phyloP scores from a whole-genome alignment of 2,113 vertebrate genomes.

The Vombatus ursinus region DNA sequence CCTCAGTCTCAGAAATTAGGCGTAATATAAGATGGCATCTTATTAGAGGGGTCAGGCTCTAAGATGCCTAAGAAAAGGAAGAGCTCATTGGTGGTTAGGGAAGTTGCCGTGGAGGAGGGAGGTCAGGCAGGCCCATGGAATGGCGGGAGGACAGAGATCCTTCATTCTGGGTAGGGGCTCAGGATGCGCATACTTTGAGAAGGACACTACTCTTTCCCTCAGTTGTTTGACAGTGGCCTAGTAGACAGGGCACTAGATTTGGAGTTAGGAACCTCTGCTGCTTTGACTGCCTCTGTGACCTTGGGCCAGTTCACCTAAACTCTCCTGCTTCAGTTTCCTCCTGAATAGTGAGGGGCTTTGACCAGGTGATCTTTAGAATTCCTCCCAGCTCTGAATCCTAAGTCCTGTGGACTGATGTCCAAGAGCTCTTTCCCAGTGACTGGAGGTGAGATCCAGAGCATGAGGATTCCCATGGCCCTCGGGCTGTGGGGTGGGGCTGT shows the following conservation, averaged over 20 bases:
- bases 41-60: background rate
- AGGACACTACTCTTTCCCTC: background rate
- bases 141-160: background rate
- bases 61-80: background rate
- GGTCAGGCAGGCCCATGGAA: background rate
- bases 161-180: background rate
- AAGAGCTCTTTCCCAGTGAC: background rate
- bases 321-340: background rate
- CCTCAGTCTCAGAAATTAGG: background rate
- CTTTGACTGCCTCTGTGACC: background rate
- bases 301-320: background rate
- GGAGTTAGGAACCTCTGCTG: background rate
- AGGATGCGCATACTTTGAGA: background rate
- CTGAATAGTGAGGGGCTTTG: background rate
- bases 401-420: background rate
- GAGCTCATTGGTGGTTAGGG: background rate
- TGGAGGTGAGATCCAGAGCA: background rate
- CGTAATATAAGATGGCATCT: no score
- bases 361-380: background rate
- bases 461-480: background rate
- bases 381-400: background rate
- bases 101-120: no score
- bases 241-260: background rate
- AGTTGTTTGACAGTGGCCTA: background rate
- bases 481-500: fast-evolving